Base-by-base conservation (phyloP, 2,797 vertebrate genomes). In the Premnoplex brunnescens region DNA sequence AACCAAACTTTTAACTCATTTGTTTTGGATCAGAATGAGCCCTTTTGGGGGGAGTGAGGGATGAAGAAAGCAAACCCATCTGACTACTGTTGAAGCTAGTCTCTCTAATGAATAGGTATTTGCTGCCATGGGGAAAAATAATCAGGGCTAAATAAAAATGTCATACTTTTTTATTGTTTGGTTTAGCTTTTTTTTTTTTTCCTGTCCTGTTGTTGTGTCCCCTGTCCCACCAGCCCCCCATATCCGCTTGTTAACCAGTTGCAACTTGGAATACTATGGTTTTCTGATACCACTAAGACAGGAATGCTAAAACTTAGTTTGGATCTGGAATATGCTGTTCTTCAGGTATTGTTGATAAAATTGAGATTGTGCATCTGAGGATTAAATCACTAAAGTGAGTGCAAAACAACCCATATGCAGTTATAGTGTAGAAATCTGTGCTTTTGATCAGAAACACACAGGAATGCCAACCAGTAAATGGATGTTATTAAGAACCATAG, bases 31-130 rank as follows among this genome's bases (percentile, higher is more conserved):
- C 12, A 36, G 34, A 64, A n/a, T 2, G 18, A 64, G 12, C 1
- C 12, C 0, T 36, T 71, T 66, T 46, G 34, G 1, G 2, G 1
- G 7, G 5, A 2, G 6, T 11, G 5, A 23, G 32, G 39, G 2
- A 7, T 28, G 22, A 36, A 85, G 64, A 74, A 76, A 59, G 22
- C 4, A 75, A 79, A 63, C 12, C 3, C 9, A 26, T 79, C 78
- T 41, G 7, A 28, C 10, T 66, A 1, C 24, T 30, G 30, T 27
- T 39, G 3, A 17, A 37, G 19, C 72, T 36, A 60, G 10, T 41
- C 10, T 83, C 17, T 66, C 22, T 52, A 56, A 75, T 72, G 6
- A 52, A 20, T 55, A 82, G 64, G 20, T 58, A 51, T 62, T 78
- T 76, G 11, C 12, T 74, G 14, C 26, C 58, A 5, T 24, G 22